Base-by-base conservation (phyloP, 1,140 invertebrate species). In the Heliconius congener region DNA sequence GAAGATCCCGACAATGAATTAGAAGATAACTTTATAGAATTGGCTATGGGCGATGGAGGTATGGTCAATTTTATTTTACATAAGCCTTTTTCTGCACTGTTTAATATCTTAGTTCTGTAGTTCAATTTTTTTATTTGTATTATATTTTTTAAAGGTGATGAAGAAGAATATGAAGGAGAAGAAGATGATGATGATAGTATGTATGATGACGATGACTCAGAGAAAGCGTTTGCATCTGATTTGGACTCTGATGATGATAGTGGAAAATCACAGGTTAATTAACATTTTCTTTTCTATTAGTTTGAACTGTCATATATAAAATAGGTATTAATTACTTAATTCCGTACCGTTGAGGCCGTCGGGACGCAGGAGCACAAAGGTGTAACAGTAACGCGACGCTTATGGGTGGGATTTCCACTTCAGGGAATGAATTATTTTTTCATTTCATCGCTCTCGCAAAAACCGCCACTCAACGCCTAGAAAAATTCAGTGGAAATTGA, bases 1-100 rank as follows among this genome's bases (percentile, higher is more conserved):
- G 96, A 97, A 71, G 96, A 99, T 95, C 97, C 97, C 34, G 96
- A 98, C 1, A 98, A 98, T 95, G 83, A 97, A 78, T 90, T 99
- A 1, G 98, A 99, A 86, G 98, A 99, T 94, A 97, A 99, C 95
- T 99, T 99, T 90, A 96, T 99, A 23, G 94, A 96, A 86, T 88
- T 98, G 76, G 97, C 97, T 30, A 97, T 97, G 95, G 96, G 94
- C 30, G 96, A 93, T 6, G 60, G 60, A 77, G 94, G 94, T 88
- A 90, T 86, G 46, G 50, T 76, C 16, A 27, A 1, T 13, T 60
- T 30, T 19, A 18, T 19, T 37, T 37, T 37, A 8, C 6, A 37
- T 37, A 6, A 37, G 34, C 34, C 6, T 37, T 37, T 16, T 13
- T 16, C 13, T 16, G 13, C 13, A 46, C 0, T 46, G 42, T 16